phyloP scores from a whole-genome alignment of 2,797 vertebrate genomes.

The Macroramphosus scolopax region DNA sequence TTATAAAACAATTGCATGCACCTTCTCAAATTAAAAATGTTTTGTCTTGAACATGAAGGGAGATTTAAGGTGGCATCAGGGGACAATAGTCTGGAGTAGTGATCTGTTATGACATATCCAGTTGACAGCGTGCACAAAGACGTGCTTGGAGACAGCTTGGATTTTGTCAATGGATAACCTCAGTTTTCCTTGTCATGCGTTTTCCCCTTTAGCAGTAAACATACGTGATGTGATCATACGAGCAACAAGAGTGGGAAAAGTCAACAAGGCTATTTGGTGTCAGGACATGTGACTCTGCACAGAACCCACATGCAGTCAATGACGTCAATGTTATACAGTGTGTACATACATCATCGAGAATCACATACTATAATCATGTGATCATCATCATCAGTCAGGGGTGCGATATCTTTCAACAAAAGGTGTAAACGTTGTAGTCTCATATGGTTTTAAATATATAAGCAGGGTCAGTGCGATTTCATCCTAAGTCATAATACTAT shows the following conservation, averaged over 20 bases:
- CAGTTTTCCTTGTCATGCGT: slow-evolving; percentile 17
- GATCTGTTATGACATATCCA: slow-evolving; percentile 36
- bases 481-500: too few species aligned
- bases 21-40: slow-evolving; percentile 13
- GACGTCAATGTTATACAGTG: slow-evolving; percentile 14
- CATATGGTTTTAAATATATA: too few species aligned
- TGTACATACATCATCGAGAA: slow-evolving; percentile 22
- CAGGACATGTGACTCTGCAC: slow-evolving; percentile 38
- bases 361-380: slow-evolving; percentile 17
- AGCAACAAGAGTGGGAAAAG: slow-evolving; percentile 39
- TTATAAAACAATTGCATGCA: too few species aligned
- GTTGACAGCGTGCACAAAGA: slow-evolving; percentile 29
- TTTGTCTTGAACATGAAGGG: slow-evolving; percentile 7
- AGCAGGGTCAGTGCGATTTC: too few species aligned
- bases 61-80: slow-evolving; percentile 17
- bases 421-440: too few species aligned
- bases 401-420: background rate
- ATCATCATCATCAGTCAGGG: slow-evolving; percentile 1
- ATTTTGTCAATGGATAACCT: slow-evolving; percentile 34
- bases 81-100: slow-evolving; percentile 29
- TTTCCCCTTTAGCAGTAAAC: slow-evolving; percentile 53
- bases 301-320: slow-evolving; percentile 20
- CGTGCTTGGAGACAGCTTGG: slow-evolving; percentile 29
- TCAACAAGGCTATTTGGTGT: slow-evolving; percentile 46
- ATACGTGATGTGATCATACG: slow-evolving; percentile 46